Base-by-base conservation (phyloP, 2,797 vertebrate species). In the Malurus leucopterus region DNA sequence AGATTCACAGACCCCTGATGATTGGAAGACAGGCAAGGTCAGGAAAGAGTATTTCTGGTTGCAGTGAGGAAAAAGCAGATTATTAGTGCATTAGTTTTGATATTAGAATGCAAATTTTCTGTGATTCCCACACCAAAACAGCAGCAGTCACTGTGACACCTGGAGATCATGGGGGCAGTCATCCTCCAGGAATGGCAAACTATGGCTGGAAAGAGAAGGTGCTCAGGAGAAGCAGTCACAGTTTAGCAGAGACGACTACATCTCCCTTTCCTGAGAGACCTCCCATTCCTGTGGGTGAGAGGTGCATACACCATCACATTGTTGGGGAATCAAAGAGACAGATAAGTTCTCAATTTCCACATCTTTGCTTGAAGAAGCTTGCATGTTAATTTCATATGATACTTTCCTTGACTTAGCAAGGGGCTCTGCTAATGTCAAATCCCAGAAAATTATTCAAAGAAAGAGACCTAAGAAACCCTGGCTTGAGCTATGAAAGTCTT, bases 291-390 rank as follows among this genome's bases (percentile, higher is more conserved):
- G 19, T 15, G 23, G 12, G 24, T n/a, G 30, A 84, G 36, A 71
- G n/a, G 8, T 27, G 2, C 21, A 46, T 24, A 23, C 43, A 27
- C 44, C 38, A 1, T 15, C 1, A 0, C 27, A 8, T 0, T 61
- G 15, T 16, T 64, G 64, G 61, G 20, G 76, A 53, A 63, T 5
- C 20, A 73, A 76, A 84, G 16, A 14, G 30, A 46, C 12, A 17
- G 30, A 63, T 4, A 73, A 82, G 17, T 41, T 50, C 75, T 61
- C 36, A 32, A 18, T 30, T 86, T 65, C 27, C 21, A 40, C 7
- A 1, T n/a, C 27, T 89, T 61, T 68, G 16, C 29, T 50, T 73
- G 27, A 50, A 73, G 40, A 8, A 74, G 2, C 11, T 74, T 4
- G 0, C 9, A 46, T 5, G 50, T 73, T 67, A 59, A 76, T 53